Evolutionary conservation across 2,888 invertebrate species (phyloP).

Genomic region (Lepidocyrtinus sp.): DNA sequence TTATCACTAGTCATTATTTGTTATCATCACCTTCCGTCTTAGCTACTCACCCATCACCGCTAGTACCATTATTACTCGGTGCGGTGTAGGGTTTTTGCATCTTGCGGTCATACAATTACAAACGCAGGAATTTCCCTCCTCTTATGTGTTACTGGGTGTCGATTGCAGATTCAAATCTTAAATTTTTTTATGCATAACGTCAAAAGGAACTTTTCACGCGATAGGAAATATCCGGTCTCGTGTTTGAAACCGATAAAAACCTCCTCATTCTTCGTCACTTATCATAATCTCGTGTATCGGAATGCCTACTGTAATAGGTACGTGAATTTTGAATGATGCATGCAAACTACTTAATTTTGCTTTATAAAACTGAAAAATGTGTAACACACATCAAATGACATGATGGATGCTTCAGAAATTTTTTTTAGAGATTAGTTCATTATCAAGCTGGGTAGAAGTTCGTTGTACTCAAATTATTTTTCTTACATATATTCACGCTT

Average conservation of each 20-base stretch:
- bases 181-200: constrained; percentile 2
- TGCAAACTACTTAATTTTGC: too few relatives aligned
- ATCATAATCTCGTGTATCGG: too few relatives aligned
- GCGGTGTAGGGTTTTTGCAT: neutral
- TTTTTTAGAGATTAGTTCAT: neutral
- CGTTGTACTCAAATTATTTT: neutral
- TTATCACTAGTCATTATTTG: neutral
- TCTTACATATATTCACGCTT: too few relatives aligned
- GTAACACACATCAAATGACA: neutral
- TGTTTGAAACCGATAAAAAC: constrained; percentile 39
- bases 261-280: neutral
- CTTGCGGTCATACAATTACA: neutral
- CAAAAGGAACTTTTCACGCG: constrained; percentile 26
- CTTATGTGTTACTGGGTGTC: constrained; percentile 32
- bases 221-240: constrained; percentile 33
- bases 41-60: neutral
- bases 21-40: neutral
- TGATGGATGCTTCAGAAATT: neutral
- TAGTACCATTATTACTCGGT: neutral
- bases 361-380: neutral
- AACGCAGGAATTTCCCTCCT: neutral
- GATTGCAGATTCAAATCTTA: neutral
- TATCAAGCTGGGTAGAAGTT: neutral
- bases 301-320: too few relatives aligned
- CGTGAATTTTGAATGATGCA: neutral